Conservation (phyloP, 2,888 invertebrate species). For the Hydrotaea cyrtoneurina region DNA sequence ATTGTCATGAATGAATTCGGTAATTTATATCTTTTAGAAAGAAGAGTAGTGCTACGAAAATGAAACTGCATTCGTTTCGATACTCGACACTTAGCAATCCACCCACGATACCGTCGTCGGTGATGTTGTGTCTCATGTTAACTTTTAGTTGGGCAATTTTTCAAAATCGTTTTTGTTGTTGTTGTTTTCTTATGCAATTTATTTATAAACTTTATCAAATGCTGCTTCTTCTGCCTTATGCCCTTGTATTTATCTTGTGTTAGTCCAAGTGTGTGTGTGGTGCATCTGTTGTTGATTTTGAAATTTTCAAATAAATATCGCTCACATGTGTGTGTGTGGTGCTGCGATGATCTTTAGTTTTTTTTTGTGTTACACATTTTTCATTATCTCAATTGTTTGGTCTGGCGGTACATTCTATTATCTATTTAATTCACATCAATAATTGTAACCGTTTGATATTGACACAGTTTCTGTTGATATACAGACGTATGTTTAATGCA, state of each 20-base stretch:
- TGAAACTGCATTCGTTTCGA: not conserved
- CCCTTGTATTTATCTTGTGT: not conserved
- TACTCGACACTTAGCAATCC: not conserved
- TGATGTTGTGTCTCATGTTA: not conserved
- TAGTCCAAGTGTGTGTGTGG: not conserved
- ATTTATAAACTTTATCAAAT: not conserved
- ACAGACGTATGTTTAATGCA: not conserved
- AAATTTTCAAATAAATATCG: not conserved
- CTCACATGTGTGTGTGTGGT: not conserved
- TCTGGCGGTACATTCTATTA: not conserved
- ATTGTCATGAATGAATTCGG: not conserved
- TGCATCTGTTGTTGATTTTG: constrained; percentile 7
- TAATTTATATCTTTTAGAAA: not conserved
- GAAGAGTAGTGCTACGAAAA: not conserved
- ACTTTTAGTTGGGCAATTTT: not conserved
- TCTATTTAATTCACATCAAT: not conserved
- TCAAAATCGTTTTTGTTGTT: not conserved
- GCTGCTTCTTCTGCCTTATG: not conserved
- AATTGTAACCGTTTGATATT: constrained; percentile 9
- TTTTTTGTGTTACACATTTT: not conserved
- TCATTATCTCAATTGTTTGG: not conserved
- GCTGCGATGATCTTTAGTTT: not conserved
- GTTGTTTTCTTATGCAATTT: not conserved
- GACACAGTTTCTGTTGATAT: not conserved
- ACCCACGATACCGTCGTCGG: not conserved